Percentiles rank a stretch among this genome's conserved stretches.
Conservation (phyloP, 1,140 invertebrate genomes). For the Tribolium madens region DNA sequence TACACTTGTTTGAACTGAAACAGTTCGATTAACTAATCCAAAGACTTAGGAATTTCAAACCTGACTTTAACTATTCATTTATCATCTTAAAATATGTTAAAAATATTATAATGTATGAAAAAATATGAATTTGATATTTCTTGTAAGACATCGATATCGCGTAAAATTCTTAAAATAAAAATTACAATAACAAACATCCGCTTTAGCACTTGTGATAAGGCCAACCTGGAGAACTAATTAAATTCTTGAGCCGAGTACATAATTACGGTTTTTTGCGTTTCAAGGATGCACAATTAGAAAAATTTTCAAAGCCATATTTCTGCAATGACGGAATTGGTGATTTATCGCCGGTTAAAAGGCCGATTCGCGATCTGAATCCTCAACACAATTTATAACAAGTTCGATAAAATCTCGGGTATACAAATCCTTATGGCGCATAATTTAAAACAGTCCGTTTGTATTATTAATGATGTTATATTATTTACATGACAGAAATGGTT, state of each 20-base stretch:
- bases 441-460: constrained; percentile 25
- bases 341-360: neutral
- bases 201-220: neutral
- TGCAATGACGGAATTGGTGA: constrained; percentile 19
- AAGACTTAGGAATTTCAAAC: neutral
- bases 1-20: constrained; percentile 3
- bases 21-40: neutral
- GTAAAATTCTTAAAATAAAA: constrained; percentile 19
- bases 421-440: constrained; percentile 31
- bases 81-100: constrained; percentile 23
- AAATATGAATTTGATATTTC: constrained; percentile 25
- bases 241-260: neutral
- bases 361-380: constrained; percentile 15
- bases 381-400: constrained; percentile 23
- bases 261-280: constrained; percentile 14
- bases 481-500: constrained; percentile 37
- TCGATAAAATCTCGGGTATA: constrained; percentile 30
- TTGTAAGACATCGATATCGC: neutral
- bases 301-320: too few species aligned
- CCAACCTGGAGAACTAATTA: neutral
- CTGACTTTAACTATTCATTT: neutral
- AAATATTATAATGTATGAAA: constrained; percentile 34
- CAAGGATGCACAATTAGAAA: neutral
- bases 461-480: constrained; percentile 37
- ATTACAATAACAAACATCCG: constrained; percentile 16